Evolutionary conservation across 2,888 invertebrate genomes (phyloP).

Genomic region (Metopia argyrocephala): DNA sequence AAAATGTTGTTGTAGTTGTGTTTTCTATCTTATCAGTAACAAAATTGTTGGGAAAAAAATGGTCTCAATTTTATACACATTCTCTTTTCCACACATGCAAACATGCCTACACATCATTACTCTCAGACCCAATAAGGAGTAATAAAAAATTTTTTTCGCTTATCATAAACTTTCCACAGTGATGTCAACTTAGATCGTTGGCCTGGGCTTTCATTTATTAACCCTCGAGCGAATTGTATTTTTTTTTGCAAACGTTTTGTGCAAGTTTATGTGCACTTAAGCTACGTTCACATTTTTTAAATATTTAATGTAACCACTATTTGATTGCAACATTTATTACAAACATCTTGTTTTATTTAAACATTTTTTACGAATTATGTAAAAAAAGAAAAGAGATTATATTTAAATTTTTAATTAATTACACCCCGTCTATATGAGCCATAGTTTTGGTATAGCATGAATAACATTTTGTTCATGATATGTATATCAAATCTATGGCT

Average conservation of each 20-base stretch:
- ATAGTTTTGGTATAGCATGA: no score
- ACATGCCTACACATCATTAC: not conserved
- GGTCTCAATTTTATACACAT: no score
- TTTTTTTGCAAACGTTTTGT: no score
- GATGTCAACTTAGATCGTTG: not conserved
- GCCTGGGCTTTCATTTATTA: not conserved
- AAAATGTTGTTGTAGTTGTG: not conserved
- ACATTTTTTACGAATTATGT: no score
- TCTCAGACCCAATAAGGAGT: not conserved
- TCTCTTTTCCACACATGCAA: not conserved
- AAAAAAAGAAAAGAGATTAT: no score
- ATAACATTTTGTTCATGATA: no score
- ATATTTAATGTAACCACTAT: not conserved
- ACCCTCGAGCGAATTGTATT: not conserved
- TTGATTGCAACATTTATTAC: no score
- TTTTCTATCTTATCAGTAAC: conserved; percentile 31
- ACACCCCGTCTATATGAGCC: no score
- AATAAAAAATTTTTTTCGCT: not conserved
- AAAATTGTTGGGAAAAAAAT: conserved; percentile 12
- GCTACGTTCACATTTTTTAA: not conserved
- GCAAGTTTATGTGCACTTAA: no score
- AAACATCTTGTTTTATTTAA: no score
- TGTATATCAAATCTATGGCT: no score
- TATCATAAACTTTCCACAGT: not conserved
- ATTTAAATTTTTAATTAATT: no score